Conservation (phyloP, 2,888 invertebrate genomes). For the Mythimna impura region DNA sequence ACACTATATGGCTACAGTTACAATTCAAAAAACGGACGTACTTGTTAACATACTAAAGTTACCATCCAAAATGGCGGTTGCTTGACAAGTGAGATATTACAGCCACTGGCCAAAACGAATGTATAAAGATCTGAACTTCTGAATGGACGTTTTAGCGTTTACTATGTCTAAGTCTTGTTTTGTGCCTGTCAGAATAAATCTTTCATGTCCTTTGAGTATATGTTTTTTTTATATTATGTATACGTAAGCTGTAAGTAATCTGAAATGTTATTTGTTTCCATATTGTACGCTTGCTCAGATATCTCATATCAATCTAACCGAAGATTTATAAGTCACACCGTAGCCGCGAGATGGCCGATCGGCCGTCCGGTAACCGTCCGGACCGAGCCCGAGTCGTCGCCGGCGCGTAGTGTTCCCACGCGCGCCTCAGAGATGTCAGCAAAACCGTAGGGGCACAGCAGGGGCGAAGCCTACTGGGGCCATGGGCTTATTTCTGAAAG, state of each 20-base stretch:
- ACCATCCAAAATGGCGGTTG: constrained; percentile 5
- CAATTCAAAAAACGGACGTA: no score
- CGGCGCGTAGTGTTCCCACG: no score
- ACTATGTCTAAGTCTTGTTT: neutral
- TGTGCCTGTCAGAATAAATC: neutral
- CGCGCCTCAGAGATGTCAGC: no score
- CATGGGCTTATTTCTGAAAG: no score
- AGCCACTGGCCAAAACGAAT: constrained; percentile 2
- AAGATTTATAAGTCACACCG: neutral
- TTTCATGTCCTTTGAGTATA: no score
- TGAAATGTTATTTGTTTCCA: neutral
- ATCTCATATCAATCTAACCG: neutral
- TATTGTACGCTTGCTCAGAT: neutral
- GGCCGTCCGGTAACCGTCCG: no score
- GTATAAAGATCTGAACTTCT: constrained; percentile 25
- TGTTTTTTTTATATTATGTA: neutral
- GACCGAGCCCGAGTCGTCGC: no score
- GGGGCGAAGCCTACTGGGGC: no score
- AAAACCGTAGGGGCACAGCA: no score
- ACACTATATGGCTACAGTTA: no score
- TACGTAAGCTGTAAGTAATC: neutral
- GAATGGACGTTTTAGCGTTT: constrained; percentile 25
- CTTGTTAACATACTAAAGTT: constrained; percentile 9
- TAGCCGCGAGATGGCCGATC: no score
- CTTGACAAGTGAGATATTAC: constrained; percentile 42